Evolutionary conservation across 2,888 invertebrate species (phyloP).

Genomic region (Tenthredo scrophulariae): DNA sequence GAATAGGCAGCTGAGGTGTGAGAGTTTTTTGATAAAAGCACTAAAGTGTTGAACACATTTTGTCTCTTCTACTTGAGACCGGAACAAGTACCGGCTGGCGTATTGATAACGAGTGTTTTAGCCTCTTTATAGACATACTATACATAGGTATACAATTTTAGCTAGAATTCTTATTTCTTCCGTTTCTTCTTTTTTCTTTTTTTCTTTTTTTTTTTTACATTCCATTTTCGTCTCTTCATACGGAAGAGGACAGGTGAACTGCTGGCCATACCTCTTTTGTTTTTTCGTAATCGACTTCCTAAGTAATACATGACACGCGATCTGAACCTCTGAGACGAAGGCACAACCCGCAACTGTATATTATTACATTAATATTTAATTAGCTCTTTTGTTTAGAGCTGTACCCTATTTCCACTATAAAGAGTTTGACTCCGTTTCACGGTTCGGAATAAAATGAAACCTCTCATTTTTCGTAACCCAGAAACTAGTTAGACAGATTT

Average conservation of each 20-base stretch:
- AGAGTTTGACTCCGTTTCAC: neutral
- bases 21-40: neutral
- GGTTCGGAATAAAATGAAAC: neutral
- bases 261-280: neutral
- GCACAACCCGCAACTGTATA: slow-evolving; percentile 25
- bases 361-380: slow-evolving; percentile 47
- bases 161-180: neutral
- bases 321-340: neutral
- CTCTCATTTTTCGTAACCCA: slow-evolving; percentile 20
- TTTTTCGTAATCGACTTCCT: slow-evolving; percentile 11
- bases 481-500: slow-evolving; percentile 6
- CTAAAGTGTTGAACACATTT: slow-evolving; percentile 11
- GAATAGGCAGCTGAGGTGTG: neutral
- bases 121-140: neutral
- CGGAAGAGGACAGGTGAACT: neutral
- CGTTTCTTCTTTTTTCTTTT: neutral
- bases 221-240: neutral
- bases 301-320: slow-evolving; percentile 32
- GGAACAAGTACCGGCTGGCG: neutral
- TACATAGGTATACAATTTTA: neutral
- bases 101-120: slow-evolving; percentile 18
- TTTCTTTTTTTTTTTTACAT: neutral
- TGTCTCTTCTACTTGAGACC: slow-evolving; percentile 31
- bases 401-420: slow-evolving; percentile 3
- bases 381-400: slow-evolving; percentile 30